Evolutionary conservation across 2,797 vertebrate genomes (phyloP).

Genomic region (Acipenser ruthenus): DNA sequence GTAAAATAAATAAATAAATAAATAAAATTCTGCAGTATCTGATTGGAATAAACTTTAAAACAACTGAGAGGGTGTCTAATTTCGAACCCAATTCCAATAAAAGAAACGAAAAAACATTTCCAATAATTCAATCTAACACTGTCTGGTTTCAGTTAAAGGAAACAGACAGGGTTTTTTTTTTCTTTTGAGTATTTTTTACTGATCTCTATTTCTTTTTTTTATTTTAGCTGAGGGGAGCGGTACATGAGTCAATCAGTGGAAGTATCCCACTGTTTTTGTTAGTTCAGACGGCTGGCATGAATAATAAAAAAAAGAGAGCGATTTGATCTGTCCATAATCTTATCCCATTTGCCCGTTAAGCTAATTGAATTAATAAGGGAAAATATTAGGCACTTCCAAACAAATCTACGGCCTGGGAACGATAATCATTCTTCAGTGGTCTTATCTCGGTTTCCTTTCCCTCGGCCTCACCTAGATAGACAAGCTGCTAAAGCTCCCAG

Average conservation of each 20-base stretch:
- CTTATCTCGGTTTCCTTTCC: conserved; percentile 50
- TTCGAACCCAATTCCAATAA: no score
- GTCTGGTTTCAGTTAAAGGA: not conserved
- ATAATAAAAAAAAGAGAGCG: not conserved
- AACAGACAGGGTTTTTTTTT: not conserved
- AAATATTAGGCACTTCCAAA: conserved; percentile 9
- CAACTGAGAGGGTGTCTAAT: no score
- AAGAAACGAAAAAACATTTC: not conserved
- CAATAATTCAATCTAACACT: not conserved
- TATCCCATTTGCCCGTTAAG: conserved; percentile 24
- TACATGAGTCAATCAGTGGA: not conserved
- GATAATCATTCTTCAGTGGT: conserved; percentile 37
- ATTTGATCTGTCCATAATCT: conserved; percentile 17
- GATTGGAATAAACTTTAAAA: no score
- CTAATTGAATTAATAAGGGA: conserved; percentile 26
- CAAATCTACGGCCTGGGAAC: not conserved
- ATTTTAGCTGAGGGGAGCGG: not conserved
- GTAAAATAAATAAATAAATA: no score
- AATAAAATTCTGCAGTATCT: no score
- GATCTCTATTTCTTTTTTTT: not conserved
- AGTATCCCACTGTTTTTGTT: not conserved
- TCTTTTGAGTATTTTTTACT: not conserved
- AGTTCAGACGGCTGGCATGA: not conserved
- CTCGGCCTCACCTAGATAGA: conserved; percentile 44
- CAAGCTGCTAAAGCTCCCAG: conserved; percentile 34